phyloP scores from a whole-genome alignment of 2,797 vertebrate genomes.

The Sibirionetta formosa region DNA sequence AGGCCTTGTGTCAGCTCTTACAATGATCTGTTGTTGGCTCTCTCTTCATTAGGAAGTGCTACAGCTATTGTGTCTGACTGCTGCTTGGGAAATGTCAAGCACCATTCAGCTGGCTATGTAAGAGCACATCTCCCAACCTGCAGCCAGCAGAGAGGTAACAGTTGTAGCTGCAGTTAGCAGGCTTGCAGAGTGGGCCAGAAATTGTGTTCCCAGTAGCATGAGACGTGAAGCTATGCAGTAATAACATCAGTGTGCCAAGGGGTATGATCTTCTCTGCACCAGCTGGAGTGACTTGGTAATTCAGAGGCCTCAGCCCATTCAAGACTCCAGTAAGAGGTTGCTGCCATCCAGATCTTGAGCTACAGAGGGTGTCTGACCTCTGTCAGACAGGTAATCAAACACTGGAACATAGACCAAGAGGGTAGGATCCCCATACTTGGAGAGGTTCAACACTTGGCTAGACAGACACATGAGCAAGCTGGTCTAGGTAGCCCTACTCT shows the following conservation, averaged over 20 bases:
- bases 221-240: neutral
- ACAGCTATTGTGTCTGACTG: neutral
- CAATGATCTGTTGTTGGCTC: neutral
- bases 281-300: neutral
- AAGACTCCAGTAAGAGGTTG: neutral
- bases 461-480: neutral
- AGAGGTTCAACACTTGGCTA: neutral
- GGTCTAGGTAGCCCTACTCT: neutral
- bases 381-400: neutral
- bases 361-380: neutral
- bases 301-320: neutral
- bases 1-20: neutral
- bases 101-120: neutral
- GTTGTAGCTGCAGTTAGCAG: neutral
- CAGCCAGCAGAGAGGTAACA: neutral
- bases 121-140: neutral
- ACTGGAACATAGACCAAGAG: neutral
- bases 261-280: too few relatives aligned
- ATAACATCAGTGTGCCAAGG: neutral
- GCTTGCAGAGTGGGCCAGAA: neutral
- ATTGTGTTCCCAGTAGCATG: neutral
- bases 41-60: neutral
- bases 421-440: neutral
- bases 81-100: neutral
- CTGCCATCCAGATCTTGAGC: neutral